These are phyloP conservation scores for Botia kubotai DNA, from an alignment of 2,797 vertebrate genomes.

Conservation along the genomic window DNA sequence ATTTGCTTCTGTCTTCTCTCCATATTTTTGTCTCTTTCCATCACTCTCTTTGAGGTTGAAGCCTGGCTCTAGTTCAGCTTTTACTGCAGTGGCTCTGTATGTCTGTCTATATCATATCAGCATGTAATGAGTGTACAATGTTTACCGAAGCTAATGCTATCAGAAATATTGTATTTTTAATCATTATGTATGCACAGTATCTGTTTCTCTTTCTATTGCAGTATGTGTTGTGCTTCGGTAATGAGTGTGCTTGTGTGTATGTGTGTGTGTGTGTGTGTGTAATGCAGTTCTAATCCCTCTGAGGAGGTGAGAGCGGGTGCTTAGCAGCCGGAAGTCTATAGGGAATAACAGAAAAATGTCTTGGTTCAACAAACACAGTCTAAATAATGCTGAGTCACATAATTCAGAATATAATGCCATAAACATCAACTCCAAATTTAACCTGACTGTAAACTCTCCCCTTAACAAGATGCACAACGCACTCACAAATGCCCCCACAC, in stretches of 20 bases:
- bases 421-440: background rate
- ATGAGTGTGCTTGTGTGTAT: slow-evolving; percentile 1
- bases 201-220: background rate
- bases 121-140: background rate
- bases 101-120: background rate
- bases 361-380: slow-evolving; percentile 19
- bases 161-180: slow-evolving; percentile 12
- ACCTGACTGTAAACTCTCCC: background rate
- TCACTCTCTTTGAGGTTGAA: background rate
- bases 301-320: slow-evolving; percentile 71
- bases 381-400: slow-evolving; percentile 30
- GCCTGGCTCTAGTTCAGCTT: background rate
- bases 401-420: slow-evolving; percentile 8
- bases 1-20: slow-evolving; percentile 12
- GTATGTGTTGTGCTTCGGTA: background rate
- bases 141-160: background rate
- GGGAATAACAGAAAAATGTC: slow-evolving; percentile 66
- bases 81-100: slow-evolving; percentile 3
- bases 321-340: slow-evolving; percentile 74
- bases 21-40: slow-evolving; percentile 1
- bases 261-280: slow-evolving; percentile 12
- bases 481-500: slow-evolving; percentile 20
- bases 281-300: slow-evolving; percentile 72
- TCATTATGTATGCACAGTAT: slow-evolving; percentile 26
- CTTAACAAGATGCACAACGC: background rate